A percentile compares a stretch with the other conserved stretches of the same genome.
Evolutionary conservation across 2,113 vertebrate genomes (phyloP).

Genomic region (Passer montanus): DNA sequence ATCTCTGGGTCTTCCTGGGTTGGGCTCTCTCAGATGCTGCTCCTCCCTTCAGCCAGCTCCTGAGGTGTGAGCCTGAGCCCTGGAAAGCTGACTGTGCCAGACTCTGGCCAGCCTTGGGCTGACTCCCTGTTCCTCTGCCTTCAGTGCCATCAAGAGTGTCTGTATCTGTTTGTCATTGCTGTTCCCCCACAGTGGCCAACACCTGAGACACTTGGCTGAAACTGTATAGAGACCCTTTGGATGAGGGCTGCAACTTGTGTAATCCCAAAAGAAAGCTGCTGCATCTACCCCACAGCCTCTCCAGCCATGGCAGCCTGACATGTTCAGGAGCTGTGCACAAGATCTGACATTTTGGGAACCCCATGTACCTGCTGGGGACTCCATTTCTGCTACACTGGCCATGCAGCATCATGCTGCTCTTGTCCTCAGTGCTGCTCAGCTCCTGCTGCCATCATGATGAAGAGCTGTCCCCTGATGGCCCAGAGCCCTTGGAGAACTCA

Average conservation of each 20-base stretch:
- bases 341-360: neutral
- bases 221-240: neutral
- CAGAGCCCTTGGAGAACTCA: neutral
- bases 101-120: neutral
- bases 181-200: neutral
- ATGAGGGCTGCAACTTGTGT: neutral
- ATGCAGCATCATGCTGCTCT: neutral
- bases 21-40: neutral
- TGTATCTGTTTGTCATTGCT: neutral
- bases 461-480: neutral
- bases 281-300: neutral
- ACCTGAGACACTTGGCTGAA: neutral
- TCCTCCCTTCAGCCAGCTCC: neutral
- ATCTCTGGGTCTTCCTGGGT: neutral
- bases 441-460: neutral
- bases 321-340: neutral
- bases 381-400: neutral
- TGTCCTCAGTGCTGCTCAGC: neutral
- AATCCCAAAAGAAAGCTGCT: neutral
- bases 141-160: neutral
- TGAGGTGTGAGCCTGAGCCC: neutral
- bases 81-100: neutral
- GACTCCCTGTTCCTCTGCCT: neutral
- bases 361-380: neutral
- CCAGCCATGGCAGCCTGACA: neutral